Evolutionary conservation across 2,113 vertebrate genomes (phyloP).

Genomic region (Lepus europaeus): DNA sequence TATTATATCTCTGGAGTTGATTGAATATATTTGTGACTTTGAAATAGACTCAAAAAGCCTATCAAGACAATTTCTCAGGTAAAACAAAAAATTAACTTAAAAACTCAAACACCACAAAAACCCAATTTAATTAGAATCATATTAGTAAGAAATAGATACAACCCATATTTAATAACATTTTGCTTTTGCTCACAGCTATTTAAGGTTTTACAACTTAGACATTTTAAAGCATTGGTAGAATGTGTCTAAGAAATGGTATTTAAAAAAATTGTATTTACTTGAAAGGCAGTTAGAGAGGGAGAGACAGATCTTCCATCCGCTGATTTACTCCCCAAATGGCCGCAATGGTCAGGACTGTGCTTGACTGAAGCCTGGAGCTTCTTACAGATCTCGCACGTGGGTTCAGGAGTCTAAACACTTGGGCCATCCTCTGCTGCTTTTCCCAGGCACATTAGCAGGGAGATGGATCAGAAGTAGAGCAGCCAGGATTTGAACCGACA

Average conservation of each 20-base stretch:
- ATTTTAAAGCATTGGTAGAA: slow-evolving; percentile 6
- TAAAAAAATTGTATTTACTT: neutral
- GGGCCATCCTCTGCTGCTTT: no score
- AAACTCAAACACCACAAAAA: neutral
- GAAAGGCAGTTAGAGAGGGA: no score
- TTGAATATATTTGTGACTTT: neutral
- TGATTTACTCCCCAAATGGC: no score
- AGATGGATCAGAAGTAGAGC: no score
- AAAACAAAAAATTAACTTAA: neutral
- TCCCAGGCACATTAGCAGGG: no score
- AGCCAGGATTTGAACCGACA: no score
- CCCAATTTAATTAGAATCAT: slow-evolving; percentile 11
- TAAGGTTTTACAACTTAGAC: neutral
- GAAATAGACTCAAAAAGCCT: neutral
- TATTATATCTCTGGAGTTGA: neutral
- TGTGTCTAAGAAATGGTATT: neutral
- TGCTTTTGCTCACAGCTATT: neutral
- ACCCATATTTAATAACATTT: slow-evolving; percentile 22
- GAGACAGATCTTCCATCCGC: no score
- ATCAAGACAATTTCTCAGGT: neutral
- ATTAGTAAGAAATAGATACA: neutral
- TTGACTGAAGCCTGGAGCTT: no score
- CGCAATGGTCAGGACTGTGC: no score
- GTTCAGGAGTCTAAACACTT: no score
- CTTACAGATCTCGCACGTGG: no score